Conservation (phyloP, 2,888 invertebrate genomes). For the Lithosia quadra region DNA sequence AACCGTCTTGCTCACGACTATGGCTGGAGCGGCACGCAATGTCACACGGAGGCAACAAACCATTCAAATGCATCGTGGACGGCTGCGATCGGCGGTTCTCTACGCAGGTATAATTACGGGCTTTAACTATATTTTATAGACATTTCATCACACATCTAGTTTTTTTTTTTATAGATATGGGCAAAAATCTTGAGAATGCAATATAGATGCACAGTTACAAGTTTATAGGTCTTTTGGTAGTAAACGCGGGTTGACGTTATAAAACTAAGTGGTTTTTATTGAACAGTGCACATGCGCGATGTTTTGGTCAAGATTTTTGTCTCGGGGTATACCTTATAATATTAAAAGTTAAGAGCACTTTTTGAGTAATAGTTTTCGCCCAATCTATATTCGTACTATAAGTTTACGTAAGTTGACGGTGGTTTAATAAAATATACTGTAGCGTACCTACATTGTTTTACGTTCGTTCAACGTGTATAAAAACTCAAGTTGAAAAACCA, state of each 20-base stretch:
- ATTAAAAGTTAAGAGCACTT: neutral
- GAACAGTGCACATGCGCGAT: too few relatives aligned
- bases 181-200: too few relatives aligned
- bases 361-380: neutral
- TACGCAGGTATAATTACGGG: conserved; percentile 90
- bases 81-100: conserved; percentile 96
- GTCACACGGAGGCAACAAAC: conserved; percentile 96
- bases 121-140: conserved; percentile 15
- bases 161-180: neutral
- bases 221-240: too few relatives aligned
- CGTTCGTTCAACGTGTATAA: neutral
- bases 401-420: neutral
- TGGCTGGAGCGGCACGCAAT: conserved; percentile 98
- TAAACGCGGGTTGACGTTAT: too few relatives aligned
- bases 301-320: too few relatives aligned
- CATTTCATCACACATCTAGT: neutral
- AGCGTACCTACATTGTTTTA: neutral
- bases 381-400: neutral
- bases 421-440: too few relatives aligned
- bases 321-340: too few relatives aligned
- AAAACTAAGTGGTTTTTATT: too few relatives aligned
- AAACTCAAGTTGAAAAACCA: neutral
- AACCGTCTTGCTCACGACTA: conserved; percentile 95
- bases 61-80: conserved; percentile 98
- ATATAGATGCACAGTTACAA: too few relatives aligned